phyloP scores from a whole-genome alignment of 2,113 vertebrate genomes.

The Caranx ignobilis region DNA sequence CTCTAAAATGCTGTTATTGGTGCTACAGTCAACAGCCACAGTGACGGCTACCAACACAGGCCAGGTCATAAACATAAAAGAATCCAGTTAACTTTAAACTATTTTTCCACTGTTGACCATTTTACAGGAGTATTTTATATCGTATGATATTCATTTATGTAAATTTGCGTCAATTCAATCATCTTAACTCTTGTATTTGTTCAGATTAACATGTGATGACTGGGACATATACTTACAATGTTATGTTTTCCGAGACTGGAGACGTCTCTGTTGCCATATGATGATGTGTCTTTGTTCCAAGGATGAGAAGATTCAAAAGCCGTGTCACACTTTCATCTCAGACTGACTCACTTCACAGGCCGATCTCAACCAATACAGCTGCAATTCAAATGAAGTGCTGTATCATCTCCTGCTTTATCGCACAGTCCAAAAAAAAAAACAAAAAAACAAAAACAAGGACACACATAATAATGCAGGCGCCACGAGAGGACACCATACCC shows the following conservation, averaged over 20 bases:
- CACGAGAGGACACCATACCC: constrained; percentile 37
- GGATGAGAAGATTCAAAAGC: constrained; percentile 62
- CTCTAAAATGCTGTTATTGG: constrained; percentile 66
- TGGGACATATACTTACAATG: too few relatives aligned
- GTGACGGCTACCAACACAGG: constrained; percentile 3
- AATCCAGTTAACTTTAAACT: constrained; percentile 17
- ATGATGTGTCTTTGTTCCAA: constrained; percentile 59
- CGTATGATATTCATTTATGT: background rate
- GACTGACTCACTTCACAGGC: constrained; percentile 39
- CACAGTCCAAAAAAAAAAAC: constrained; percentile 5
- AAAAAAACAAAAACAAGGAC: constrained; percentile 8
- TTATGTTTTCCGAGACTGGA: constrained; percentile 15
- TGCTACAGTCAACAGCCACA: constrained; percentile 43
- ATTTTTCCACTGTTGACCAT: background rate
- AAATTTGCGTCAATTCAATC: background rate
- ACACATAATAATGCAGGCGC: constrained; percentile 41
- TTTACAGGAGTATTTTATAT: background rate
- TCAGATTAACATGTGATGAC: background rate
- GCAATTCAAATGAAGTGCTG: constrained; percentile 29
- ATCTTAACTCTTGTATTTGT: background rate
- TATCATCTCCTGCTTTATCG: constrained; percentile 14
- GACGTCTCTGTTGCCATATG: constrained; percentile 25
- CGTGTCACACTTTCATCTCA: constrained; percentile 62
- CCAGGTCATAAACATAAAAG: constrained; percentile 38
- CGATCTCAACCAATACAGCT: constrained; percentile 22